Evolutionary conservation across 1,140 invertebrate species (phyloP).

Genomic region (Pteromalus puparum): DNA sequence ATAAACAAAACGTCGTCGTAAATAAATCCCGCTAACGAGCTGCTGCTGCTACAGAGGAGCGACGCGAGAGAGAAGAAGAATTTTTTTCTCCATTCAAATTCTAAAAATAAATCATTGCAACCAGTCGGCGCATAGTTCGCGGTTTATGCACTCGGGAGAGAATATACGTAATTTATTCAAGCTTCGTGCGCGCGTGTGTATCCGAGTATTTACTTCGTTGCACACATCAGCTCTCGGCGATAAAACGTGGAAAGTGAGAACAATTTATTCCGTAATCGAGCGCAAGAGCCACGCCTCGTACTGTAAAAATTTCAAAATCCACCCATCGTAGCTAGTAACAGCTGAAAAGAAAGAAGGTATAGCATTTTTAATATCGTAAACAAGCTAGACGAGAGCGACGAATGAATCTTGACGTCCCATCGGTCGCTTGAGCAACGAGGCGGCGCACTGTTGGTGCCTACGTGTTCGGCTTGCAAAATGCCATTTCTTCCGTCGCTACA

Average conservation of each 20-base stretch:
- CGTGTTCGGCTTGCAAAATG: conserved; percentile 41
- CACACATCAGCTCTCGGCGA: neutral
- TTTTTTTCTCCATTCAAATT: neutral
- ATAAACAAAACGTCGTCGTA: neutral
- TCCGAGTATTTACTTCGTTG: neutral
- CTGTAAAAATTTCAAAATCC: conserved; percentile 31
- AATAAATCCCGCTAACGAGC: neutral
- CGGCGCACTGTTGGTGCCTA: conserved; percentile 18
- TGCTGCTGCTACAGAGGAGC: neutral
- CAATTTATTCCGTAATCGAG: conserved; percentile 19
- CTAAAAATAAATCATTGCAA: conserved; percentile 1
- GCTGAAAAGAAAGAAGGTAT: too few relatives aligned
- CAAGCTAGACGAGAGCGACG: neutral
- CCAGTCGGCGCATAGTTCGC: neutral
- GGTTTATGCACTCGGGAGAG: neutral
- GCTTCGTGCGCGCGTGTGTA: neutral
- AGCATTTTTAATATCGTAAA: conserved; percentile 17
- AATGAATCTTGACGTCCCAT: conserved; percentile 35
- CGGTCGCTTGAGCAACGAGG: conserved; percentile 3
- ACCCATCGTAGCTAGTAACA: neutral
- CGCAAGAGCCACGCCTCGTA: neutral
- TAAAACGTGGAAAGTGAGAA: conserved; percentile 23
- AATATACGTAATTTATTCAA: conserved; percentile 15
- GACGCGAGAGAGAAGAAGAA: neutral
- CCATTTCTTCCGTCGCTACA: conserved; percentile 11